Conservation (phyloP, 2,113 vertebrate species). For the Raja brachyura region DNA sequence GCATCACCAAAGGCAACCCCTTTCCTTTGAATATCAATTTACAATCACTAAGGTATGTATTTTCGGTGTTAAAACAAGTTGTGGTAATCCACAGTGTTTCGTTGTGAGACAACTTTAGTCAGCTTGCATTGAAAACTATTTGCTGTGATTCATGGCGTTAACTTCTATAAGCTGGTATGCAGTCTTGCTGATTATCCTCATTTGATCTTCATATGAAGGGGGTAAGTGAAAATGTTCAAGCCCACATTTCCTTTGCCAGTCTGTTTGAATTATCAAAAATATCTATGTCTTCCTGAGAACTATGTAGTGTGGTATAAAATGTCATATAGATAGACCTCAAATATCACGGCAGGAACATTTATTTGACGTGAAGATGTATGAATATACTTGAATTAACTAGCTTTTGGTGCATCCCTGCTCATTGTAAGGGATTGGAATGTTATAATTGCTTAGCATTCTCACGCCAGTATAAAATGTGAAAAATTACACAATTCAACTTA, state of each 20-base stretch:
- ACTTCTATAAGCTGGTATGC: background rate
- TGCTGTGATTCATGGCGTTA: background rate
- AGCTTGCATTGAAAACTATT: background rate
- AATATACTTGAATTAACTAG: background rate
- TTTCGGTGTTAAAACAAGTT: background rate
- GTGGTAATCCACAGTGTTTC: background rate
- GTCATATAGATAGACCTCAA: background rate
- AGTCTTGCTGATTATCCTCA: background rate
- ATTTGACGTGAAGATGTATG: background rate
- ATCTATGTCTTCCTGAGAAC: background rate
- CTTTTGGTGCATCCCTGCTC: background rate
- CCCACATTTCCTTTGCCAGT: background rate
- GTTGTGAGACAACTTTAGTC: background rate
- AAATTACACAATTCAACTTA: no score
- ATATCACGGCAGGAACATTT: background rate
- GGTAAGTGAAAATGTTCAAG: background rate
- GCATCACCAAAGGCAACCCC: no score
- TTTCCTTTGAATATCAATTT: no score
- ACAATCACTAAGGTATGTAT: no score
- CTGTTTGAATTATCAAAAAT: background rate
- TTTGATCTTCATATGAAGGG: background rate
- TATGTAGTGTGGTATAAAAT: background rate
- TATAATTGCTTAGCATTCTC: background rate
- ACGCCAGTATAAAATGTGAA: no score
- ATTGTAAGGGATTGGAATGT: background rate